Percentiles rank a stretch among this genome's conserved stretches.
Evolutionary conservation across 2,888 invertebrate species (phyloP).

Genomic region (Coelinius sp.): DNA sequence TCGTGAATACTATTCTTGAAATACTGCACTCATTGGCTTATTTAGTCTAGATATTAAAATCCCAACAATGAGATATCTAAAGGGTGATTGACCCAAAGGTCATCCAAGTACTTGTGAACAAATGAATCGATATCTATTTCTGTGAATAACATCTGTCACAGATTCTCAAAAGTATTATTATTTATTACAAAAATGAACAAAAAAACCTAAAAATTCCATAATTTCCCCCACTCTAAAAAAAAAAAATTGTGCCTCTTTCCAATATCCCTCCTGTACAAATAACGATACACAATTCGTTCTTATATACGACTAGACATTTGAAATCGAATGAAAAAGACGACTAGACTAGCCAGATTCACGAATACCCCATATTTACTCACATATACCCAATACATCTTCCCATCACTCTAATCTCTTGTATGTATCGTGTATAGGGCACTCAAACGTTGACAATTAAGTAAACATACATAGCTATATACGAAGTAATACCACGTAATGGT

Average conservation of each 20-base stretch:
- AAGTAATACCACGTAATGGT: slow-evolving; percentile 28
- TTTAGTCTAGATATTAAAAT: neutral
- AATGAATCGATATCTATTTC: neutral
- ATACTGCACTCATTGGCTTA: neutral
- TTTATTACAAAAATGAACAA: neutral
- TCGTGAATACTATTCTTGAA: too few species aligned
- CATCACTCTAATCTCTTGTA: slow-evolving; percentile 17
- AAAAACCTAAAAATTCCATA: too few species aligned
- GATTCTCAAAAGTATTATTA: neutral
- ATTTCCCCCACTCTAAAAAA: too few species aligned
- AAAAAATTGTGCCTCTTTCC: too few species aligned
- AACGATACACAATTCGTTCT: neutral
- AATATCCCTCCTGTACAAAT: too few species aligned
- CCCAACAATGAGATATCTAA: neutral
- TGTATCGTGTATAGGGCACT: slow-evolving; percentile 20
- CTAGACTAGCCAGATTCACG: neutral
- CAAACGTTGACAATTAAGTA: slow-evolving; percentile 12
- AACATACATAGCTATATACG: slow-evolving; percentile 33
- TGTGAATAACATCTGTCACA: neutral
- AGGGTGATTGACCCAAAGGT: neutral
- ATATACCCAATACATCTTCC: slow-evolving; percentile 6
- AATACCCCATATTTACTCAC: neutral
- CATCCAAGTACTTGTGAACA: neutral
- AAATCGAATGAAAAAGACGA: neutral
- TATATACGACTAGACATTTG: neutral